Percentiles rank a stretch among this genome's conserved stretches.
phyloP scores from a whole-genome alignment of 1,140 invertebrate species.

The Trigoniulus corallinus region DNA sequence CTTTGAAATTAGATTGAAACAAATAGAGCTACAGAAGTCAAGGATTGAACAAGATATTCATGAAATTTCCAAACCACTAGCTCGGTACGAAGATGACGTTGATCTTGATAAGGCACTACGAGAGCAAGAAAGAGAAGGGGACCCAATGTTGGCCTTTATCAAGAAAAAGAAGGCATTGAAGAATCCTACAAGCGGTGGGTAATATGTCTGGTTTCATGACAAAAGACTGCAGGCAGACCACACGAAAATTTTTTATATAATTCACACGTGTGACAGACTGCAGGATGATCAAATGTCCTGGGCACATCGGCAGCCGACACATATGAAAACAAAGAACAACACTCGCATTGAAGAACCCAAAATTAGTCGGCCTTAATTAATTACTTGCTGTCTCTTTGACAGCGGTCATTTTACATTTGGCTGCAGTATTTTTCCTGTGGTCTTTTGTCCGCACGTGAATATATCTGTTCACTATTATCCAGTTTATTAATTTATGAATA shows the following conservation, averaged over 20 bases:
- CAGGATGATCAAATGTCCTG: too few relatives aligned
- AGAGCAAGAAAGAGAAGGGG: constrained; percentile 59
- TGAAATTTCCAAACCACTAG: constrained; percentile 79
- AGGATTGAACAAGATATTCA: constrained; percentile 50
- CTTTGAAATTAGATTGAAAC: constrained; percentile 30
- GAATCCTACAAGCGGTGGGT: constrained; percentile 21
- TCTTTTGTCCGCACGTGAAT: too few relatives aligned
- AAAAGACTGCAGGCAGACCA: too few relatives aligned
- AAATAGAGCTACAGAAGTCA: constrained; percentile 50
- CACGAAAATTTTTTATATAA: too few relatives aligned
- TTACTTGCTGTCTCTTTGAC: too few relatives aligned
- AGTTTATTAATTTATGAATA: too few relatives aligned
- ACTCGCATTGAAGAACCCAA: not conserved
- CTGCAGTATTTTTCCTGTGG: too few relatives aligned
- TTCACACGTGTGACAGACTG: too few relatives aligned
- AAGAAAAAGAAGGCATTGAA: constrained; percentile 48
- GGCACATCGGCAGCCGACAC: too few relatives aligned
- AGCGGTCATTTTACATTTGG: too few relatives aligned
- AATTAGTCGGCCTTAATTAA: not conserved
- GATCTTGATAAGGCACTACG: constrained; percentile 65
- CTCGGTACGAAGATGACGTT: constrained; percentile 68
- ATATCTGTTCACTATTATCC: too few relatives aligned
- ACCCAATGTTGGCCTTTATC: constrained; percentile 85
- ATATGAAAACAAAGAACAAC: not conserved
- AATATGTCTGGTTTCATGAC: not conserved